Conservation (phyloP, 2,888 invertebrate species). For the Scelioninae gen. 1 region DNA sequence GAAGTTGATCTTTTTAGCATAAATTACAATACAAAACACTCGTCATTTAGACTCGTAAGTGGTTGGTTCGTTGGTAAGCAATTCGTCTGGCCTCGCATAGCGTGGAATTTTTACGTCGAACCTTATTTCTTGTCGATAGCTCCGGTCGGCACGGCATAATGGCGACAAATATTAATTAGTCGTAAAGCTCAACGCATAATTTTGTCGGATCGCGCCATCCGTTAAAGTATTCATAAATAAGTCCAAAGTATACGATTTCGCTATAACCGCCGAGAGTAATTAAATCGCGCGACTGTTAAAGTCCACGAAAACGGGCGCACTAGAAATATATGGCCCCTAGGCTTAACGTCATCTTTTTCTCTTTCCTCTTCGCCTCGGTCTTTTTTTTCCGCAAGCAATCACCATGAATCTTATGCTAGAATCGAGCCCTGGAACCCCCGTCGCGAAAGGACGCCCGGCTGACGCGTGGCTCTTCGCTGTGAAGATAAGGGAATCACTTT, state of each 20-base stretch:
- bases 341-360: slow-evolving; percentile 38
- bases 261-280: slow-evolving; percentile 79
- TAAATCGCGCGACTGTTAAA: slow-evolving; percentile 78
- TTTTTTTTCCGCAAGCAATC: slow-evolving; percentile 67
- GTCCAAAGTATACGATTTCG: slow-evolving; percentile 78
- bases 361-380: slow-evolving; percentile 15
- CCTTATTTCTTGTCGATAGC: slow-evolving; percentile 53
- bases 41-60: background rate
- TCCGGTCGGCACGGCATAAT: slow-evolving; percentile 71
- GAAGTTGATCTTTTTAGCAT: slow-evolving; percentile 19
- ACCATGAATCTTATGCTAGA: slow-evolving; percentile 71
- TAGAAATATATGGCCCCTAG: slow-evolving; percentile 73
- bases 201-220: slow-evolving; percentile 69
- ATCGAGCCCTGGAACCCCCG: slow-evolving; percentile 64
- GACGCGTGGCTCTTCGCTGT: slow-evolving; percentile 69
- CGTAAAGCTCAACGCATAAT: slow-evolving; percentile 75
- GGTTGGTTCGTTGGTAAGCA: slow-evolving; percentile 7
- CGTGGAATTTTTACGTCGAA: slow-evolving; percentile 29
- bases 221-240: slow-evolving; percentile 81
- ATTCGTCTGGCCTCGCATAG: slow-evolving; percentile 5
- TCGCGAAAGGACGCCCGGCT: slow-evolving; percentile 57
- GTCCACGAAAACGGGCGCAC: slow-evolving; percentile 74
- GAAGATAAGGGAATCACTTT: slow-evolving; percentile 67
- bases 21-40: slow-evolving; percentile 24
- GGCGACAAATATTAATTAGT: slow-evolving; percentile 83